Evolutionary conservation across 2,888 invertebrate species (phyloP).

Genomic region (Tridacna gigas): DNA sequence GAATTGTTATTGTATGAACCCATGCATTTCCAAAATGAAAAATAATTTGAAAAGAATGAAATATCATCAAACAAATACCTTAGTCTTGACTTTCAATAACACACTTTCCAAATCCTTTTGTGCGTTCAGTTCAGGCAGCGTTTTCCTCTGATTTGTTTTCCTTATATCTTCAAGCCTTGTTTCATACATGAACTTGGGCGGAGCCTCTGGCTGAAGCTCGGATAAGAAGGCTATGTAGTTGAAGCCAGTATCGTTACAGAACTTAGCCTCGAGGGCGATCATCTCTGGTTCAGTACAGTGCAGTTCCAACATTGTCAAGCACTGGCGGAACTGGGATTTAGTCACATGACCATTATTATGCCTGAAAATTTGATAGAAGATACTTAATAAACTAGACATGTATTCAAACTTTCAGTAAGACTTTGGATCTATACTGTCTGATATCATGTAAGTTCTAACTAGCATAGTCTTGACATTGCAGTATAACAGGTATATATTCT

Average conservation of each 20-base stretch:
- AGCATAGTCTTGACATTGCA: too few relatives aligned
- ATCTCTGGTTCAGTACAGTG: conserved; percentile 81
- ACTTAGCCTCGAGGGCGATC: conserved; percentile 82
- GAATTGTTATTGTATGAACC: too few relatives aligned
- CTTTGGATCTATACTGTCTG: too few relatives aligned
- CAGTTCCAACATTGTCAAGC: conserved; percentile 82
- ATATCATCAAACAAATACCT: conserved; percentile 70
- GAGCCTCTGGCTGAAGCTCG: conserved; percentile 80
- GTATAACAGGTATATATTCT: too few relatives aligned
- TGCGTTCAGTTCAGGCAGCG: conserved; percentile 75
- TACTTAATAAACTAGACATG: too few relatives aligned
- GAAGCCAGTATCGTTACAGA: conserved; percentile 83
- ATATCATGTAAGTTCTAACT: too few relatives aligned
- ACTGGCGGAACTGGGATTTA: conserved; percentile 83
- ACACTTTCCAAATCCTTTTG: conserved; percentile 81
- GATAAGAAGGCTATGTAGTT: conserved; percentile 83
- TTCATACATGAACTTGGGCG: conserved; percentile 79
- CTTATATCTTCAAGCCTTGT: conserved; percentile 79
- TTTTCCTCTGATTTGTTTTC: conserved; percentile 74
- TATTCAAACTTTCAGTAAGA: too few relatives aligned
- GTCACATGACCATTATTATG: conserved; percentile 85
- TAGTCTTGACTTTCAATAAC: conserved; percentile 83
- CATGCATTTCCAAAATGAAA: too few relatives aligned
- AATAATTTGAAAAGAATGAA: too few relatives aligned
- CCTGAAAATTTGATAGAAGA: conserved; percentile 66